Evolutionary conservation across 2,113 vertebrate genomes (phyloP).

Genomic region (Charina bottae): DNA sequence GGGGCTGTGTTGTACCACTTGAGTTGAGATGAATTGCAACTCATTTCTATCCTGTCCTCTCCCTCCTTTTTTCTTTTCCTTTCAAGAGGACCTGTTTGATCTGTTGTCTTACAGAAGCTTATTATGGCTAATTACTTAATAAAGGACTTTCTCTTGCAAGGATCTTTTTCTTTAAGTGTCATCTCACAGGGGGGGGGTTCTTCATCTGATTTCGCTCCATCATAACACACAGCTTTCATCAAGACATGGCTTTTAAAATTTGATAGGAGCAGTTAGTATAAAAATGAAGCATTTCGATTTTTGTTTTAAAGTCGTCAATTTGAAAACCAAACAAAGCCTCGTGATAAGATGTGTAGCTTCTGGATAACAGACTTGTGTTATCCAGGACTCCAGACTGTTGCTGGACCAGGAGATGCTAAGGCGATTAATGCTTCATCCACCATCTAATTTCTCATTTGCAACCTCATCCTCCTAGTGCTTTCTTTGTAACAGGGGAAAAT

Average conservation of each 20-base stretch:
- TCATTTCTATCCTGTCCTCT: slow-evolving; percentile 20
- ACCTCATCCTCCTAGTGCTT: neutral
- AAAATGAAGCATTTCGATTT: slow-evolving; percentile 28
- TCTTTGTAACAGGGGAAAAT: neutral
- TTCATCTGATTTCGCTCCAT: slow-evolving; percentile 54
- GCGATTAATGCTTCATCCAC: neutral
- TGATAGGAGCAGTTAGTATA: slow-evolving; percentile 44
- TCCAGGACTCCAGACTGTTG: neutral
- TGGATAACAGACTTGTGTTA: neutral
- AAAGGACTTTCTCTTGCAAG: slow-evolving; percentile 41
- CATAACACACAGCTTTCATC: slow-evolving; percentile 49
- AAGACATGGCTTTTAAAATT: slow-evolving; percentile 22
- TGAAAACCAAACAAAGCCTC: neutral
- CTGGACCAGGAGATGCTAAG: neutral
- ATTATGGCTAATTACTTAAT: slow-evolving; percentile 69
- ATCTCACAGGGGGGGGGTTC: slow-evolving; percentile 14
- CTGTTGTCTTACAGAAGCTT: slow-evolving; percentile 61
- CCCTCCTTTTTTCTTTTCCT: slow-evolving; percentile 14
- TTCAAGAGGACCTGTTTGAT: slow-evolving; percentile 64
- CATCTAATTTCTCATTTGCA: neutral
- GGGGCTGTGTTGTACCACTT: neutral
- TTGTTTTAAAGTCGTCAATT: slow-evolving; percentile 9
- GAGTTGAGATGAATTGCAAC: slow-evolving; percentile 36
- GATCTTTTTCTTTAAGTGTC: slow-evolving; percentile 39
- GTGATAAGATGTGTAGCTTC: neutral